Conservation (phyloP, 1,140 invertebrate species). For the Ceratosolen fusciceps region DNA sequence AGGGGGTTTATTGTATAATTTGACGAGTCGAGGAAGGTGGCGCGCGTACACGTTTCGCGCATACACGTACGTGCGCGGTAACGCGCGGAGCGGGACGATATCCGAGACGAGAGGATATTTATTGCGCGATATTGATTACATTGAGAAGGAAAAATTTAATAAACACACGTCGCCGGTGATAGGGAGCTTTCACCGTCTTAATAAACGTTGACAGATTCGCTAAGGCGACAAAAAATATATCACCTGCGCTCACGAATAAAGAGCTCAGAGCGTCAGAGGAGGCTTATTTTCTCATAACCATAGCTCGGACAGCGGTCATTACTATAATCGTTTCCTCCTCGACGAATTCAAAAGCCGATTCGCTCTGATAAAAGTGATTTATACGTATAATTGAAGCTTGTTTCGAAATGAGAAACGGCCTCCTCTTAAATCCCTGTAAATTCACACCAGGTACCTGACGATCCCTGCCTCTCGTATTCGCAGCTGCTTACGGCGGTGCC, state of each 20-base stretch:
- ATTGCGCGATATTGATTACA: neutral
- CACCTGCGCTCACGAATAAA: constrained; percentile 30
- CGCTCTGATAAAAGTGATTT: constrained; percentile 47
- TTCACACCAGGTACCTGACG: constrained; percentile 37
- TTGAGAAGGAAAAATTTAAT: neutral
- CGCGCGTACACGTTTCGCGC: neutral
- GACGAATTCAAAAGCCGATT: constrained; percentile 30
- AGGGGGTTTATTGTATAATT: neutral
- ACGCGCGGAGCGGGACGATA: too few species aligned
- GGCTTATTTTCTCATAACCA: constrained; percentile 15
- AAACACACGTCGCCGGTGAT: neutral
- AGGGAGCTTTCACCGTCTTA: neutral
- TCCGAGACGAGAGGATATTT: neutral
- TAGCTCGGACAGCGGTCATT: constrained; percentile 21
- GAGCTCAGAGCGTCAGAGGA: constrained; percentile 28
- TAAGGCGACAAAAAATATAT: constrained; percentile 24
- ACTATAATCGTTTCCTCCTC: constrained; percentile 41
- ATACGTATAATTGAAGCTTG: constrained; percentile 34
- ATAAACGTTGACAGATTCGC: constrained; percentile 30
- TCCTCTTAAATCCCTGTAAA: constrained; percentile 47
- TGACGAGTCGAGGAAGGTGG: neutral
- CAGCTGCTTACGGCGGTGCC: constrained; percentile 8
- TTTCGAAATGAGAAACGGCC: constrained; percentile 33
- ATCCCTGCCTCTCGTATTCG: neutral
- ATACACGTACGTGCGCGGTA: neutral